Conservation (phyloP, 2,113 vertebrate genomes). For the Mobula hypostoma region DNA sequence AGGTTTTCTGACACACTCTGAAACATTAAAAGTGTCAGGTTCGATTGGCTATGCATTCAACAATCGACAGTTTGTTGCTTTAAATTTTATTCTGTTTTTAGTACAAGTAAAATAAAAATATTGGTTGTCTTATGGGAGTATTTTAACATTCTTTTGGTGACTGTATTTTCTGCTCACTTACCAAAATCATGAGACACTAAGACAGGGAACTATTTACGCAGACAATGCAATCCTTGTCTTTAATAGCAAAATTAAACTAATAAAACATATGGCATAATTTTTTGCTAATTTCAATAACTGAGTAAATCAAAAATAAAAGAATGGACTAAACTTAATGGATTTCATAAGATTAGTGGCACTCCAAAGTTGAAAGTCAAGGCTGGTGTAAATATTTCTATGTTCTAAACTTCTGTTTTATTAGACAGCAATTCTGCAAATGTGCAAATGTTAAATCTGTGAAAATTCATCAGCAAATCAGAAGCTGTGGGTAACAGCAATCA, state of each 20-base stretch:
- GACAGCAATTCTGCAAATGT: background rate
- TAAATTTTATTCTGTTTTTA: background rate
- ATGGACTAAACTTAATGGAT: background rate
- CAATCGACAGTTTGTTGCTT: background rate
- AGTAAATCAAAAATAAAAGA: background rate
- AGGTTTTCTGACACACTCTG: background rate
- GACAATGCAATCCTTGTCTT: background rate
- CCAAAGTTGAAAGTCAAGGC: conserved; percentile 12
- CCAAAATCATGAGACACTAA: background rate
- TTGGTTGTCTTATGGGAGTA: background rate
- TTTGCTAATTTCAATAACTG: background rate
- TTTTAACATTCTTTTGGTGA: background rate
- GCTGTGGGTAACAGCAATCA: background rate
- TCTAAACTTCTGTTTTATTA: background rate
- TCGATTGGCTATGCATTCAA: background rate
- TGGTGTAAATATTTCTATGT: conserved; percentile 2
- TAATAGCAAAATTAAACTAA: background rate
- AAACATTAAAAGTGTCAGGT: background rate
- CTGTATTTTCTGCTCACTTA: background rate
- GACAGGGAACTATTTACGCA: background rate
- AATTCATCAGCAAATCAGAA: background rate
- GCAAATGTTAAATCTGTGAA: conserved; percentile 22
- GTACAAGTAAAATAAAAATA: background rate
- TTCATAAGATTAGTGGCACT: background rate
- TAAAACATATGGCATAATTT: background rate